These are phyloP conservation scores for Lasioglossum leucozonium DNA, from an alignment of 2,888 invertebrate genomes.

Conservation along the genomic window DNA sequence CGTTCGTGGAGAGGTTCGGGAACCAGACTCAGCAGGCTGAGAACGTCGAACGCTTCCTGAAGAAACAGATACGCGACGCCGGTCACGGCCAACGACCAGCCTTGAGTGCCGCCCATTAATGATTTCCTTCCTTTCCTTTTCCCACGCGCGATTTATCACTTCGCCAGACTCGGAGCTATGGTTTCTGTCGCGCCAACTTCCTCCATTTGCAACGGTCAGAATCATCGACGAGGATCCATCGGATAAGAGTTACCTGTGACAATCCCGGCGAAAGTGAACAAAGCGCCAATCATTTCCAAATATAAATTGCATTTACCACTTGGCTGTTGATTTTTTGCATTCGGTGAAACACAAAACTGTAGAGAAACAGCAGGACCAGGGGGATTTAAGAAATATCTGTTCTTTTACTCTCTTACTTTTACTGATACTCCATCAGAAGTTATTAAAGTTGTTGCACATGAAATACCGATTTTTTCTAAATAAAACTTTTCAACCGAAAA, in stretches of 20 bases:
- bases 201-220: not conserved
- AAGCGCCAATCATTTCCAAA: not conserved
- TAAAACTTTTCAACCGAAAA: too few relatives aligned
- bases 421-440: too few relatives aligned
- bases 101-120: slow-evolving; percentile 70
- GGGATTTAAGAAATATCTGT: not conserved
- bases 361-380: not conserved
- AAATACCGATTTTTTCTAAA: too few relatives aligned
- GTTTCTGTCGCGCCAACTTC: slow-evolving; percentile 7
- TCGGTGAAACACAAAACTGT: not conserved
- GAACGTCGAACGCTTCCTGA: slow-evolving; percentile 67
- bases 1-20: not conserved
- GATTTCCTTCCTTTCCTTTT: slow-evolving; percentile 63
- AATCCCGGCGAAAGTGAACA: not conserved
- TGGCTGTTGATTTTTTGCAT: not conserved
- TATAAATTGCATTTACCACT: not conserved
- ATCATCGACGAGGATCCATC: not conserved
- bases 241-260: not conserved
- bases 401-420: too few relatives aligned
- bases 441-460: too few relatives aligned
- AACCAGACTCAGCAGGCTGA: slow-evolving; percentile 17
- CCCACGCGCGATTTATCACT: slow-evolving; percentile 43
- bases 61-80: slow-evolving; percentile 68
- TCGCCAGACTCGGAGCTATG: slow-evolving; percentile 13
- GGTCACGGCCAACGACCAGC: slow-evolving; percentile 79